A percentile compares a stretch with the other conserved stretches of the same genome.
These are phyloP conservation scores for Eutolmus rufibarbis DNA, from an alignment of 2,888 invertebrate species.

Conservation along the genomic window DNA sequence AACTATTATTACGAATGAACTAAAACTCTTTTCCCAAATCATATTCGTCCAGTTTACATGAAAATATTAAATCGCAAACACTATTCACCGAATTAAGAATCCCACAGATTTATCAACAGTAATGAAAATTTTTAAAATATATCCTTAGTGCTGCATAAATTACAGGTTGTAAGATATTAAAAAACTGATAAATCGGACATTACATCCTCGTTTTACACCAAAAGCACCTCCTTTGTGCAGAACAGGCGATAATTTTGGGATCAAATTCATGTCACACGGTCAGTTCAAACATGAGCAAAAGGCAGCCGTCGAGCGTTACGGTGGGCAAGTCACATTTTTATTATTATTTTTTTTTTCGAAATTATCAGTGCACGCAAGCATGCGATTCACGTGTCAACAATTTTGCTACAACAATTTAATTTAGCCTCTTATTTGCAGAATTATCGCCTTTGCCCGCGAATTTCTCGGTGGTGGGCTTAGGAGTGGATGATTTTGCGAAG, in stretches of 20 bases:
- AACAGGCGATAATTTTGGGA: not conserved
- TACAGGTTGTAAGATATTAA: not conserved
- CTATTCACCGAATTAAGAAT: no score
- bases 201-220: not conserved
- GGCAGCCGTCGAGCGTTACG: not conserved
- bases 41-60: no score
- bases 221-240: not conserved
- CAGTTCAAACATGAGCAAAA: not conserved
- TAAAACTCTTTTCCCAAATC: no score
- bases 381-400: not conserved
- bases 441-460: not conserved
- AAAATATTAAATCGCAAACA: no score
- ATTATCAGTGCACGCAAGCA: not conserved
- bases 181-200: not conserved
- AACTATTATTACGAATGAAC: no score
- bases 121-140: no score
- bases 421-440: not conserved
- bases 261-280: not conserved
- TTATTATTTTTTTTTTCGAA: not conserved
- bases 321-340: no score
- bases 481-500: not conserved
- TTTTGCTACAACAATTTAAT: not conserved
- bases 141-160: no score
- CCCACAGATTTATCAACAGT: no score
- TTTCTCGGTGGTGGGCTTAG: not conserved